Percentiles rank a stretch among this genome's conserved stretches.
Conservation (phyloP, 2,888 invertebrate species). For the Junonia oenone region DNA sequence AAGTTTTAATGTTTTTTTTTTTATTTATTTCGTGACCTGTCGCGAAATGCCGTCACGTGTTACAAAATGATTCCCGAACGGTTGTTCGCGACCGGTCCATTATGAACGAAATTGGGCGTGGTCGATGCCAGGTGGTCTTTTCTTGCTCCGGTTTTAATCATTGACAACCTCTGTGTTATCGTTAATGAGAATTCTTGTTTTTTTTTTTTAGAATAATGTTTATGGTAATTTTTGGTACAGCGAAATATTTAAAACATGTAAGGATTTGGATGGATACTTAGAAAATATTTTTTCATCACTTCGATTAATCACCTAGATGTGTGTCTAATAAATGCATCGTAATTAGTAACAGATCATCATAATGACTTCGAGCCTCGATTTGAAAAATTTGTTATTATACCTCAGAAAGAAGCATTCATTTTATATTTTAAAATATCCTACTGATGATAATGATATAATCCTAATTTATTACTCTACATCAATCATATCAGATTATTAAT, state of each 20-base stretch:
- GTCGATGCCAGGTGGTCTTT: conserved; percentile 4
- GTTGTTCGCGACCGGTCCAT: conserved; percentile 18
- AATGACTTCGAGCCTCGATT: not conserved
- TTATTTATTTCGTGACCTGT: not conserved
- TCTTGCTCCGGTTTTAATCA: not conserved
- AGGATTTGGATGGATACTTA: too few relatives aligned
- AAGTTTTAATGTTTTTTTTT: not conserved
- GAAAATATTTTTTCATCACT: too few relatives aligned
- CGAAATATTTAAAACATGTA: too few relatives aligned
- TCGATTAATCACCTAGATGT: too few relatives aligned
- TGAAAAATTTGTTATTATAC: not conserved
- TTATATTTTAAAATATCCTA: not conserved
- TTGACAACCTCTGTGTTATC: not conserved
- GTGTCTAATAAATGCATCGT: too few relatives aligned
- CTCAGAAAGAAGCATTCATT: not conserved
- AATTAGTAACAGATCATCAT: not conserved
- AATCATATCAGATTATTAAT: not conserved
- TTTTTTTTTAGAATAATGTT: not conserved
- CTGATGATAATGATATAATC: not conserved
- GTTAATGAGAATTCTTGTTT: not conserved
- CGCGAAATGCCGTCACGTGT: conserved; percentile 10
- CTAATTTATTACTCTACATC: not conserved
- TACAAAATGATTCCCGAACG: conserved; percentile 15
- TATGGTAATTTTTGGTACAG: too few relatives aligned
- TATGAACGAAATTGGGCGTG: conserved; percentile 25